These are phyloP conservation scores for Dicaeum eximium DNA, from an alignment of 2,113 vertebrate species.

Conservation along the genomic window DNA sequence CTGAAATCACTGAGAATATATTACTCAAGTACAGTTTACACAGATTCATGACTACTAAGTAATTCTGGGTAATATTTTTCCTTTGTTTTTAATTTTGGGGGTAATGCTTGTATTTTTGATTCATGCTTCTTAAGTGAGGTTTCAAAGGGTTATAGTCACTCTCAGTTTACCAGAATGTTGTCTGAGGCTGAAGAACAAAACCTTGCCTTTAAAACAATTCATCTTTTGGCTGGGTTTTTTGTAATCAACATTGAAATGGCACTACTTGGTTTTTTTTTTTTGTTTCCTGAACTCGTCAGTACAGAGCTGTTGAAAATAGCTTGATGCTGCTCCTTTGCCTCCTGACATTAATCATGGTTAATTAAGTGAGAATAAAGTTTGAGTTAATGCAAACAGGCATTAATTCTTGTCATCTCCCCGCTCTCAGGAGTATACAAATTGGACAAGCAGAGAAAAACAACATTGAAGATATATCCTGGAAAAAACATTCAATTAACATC, in stretches of 20 bases:
- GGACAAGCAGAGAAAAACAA: conserved; percentile 5
- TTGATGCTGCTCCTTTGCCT: conserved; percentile 20
- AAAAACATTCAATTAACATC: neutral
- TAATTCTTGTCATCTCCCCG: neutral
- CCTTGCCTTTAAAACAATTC: neutral
- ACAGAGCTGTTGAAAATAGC: conserved; percentile 40
- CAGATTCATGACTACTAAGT: neutral
- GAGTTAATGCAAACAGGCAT: conserved; percentile 30
- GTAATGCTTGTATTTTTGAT: neutral
- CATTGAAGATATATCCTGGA: neutral
- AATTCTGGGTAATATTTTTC: neutral
- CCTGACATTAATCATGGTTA: conserved; percentile 30
- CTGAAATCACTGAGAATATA: neutral
- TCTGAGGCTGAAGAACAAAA: neutral
- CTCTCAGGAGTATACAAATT: neutral
- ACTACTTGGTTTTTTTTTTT: neutral
- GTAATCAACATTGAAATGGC: neutral
- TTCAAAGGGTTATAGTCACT: neutral
- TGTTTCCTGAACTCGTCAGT: neutral
- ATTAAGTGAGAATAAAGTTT: conserved; percentile 25
- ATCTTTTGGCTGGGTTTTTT: neutral
- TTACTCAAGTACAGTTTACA: neutral
- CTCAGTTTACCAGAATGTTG: neutral
- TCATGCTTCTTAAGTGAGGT: neutral
- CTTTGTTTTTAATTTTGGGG: neutral